These are phyloP conservation scores for Varanus komodoensis DNA, from an alignment of 2,113 vertebrate genomes.

Conservation along the genomic window DNA sequence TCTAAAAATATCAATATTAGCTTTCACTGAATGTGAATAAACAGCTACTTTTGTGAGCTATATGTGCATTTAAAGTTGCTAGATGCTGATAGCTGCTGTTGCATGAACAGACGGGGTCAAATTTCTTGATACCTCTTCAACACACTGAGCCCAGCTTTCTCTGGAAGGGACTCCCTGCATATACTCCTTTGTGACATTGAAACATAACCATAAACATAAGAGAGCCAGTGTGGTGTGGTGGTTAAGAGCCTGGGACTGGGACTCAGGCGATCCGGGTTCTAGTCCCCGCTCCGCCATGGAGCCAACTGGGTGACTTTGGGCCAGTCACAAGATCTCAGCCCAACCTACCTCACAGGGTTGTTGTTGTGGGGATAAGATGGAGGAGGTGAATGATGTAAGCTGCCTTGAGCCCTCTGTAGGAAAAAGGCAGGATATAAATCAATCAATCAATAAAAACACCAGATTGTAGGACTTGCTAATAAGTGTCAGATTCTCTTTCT, in stretches of 20 bases:
- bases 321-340: no score
- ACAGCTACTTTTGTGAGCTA: slow-evolving; percentile 11
- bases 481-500: background rate
- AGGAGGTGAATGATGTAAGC: no score
- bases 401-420: no score
- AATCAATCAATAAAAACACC: no score
- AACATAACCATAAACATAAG: background rate
- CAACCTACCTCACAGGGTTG: no score
- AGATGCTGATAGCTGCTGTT: background rate
- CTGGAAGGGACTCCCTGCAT: background rate
- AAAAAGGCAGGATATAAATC: no score
- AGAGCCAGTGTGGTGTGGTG: no score
- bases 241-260: no score
- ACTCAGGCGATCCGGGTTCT: no score
- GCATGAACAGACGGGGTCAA: background rate
- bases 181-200: background rate
- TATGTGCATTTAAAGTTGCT: slow-evolving; percentile 2
- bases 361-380: no score
- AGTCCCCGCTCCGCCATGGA: no score
- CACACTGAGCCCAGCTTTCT: background rate
- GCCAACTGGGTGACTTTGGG: no score
- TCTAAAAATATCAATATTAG: slow-evolving; percentile 24
- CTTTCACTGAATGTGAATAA: slow-evolving; percentile 13
- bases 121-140: background rate
- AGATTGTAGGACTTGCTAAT: background rate